These are phyloP conservation scores for Psylliodes chrysocephalus DNA, from an alignment of 2,888 invertebrate species.

Conservation along the genomic window DNA sequence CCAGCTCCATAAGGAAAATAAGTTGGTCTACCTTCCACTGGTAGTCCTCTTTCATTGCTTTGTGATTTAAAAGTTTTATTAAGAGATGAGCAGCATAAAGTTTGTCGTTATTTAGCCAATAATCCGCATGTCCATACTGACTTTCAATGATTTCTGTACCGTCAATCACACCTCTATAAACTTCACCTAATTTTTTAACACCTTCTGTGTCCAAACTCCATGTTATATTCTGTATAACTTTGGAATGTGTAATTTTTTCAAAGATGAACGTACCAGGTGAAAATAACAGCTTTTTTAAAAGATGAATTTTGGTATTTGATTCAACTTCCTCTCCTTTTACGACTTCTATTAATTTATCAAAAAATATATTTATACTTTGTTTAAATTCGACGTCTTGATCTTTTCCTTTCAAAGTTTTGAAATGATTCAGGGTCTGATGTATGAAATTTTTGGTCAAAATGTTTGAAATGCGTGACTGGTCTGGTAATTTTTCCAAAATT, in stretches of 20 bases:
- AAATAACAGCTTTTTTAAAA: conserved; percentile 73
- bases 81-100: conserved; percentile 72
- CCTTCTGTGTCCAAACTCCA: conserved; percentile 70
- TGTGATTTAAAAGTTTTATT: conserved; percentile 63
- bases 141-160: conserved; percentile 63
- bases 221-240: conserved; percentile 73
- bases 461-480: conserved; percentile 66
- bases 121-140: conserved; percentile 59
- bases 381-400: conserved; percentile 70
- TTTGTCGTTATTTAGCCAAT: conserved; percentile 76
- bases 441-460: conserved; percentile 74
- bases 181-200: conserved; percentile 71
- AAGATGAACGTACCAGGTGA: conserved; percentile 79
- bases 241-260: conserved; percentile 76
- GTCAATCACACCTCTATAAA: conserved; percentile 69
- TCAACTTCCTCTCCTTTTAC: conserved; percentile 66
- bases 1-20: conserved; percentile 72
- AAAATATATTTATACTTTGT: conserved; percentile 68
- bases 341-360: conserved; percentile 66
- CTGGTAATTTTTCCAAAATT: conserved; percentile 64
- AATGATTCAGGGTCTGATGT: conserved; percentile 72
- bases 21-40: conserved; percentile 76
- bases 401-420: conserved; percentile 68
- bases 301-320: conserved; percentile 67
- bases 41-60: conserved; percentile 64